phyloP scores from a whole-genome alignment of 2,888 invertebrate species.

The Calameuta pallipes region DNA sequence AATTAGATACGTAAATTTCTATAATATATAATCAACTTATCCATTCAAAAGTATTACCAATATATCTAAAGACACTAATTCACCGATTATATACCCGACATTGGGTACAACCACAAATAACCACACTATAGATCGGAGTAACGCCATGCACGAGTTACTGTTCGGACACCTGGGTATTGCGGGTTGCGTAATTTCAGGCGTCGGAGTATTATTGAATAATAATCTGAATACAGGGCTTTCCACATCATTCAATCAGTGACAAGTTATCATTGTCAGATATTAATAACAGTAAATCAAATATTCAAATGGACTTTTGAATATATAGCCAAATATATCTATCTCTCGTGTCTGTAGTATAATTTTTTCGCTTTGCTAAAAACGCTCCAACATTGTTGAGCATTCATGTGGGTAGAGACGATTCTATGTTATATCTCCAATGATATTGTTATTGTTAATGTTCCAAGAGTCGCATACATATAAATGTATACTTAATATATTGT shows the following conservation, averaged over 20 bases:
- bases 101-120: not conserved
- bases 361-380: too few species aligned
- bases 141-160: not conserved
- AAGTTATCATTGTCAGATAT: not conserved
- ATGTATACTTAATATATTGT: too few species aligned
- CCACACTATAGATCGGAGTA: not conserved
- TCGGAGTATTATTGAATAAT: not conserved
- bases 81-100: not conserved
- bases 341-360: too few species aligned
- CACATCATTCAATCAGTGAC: not conserved
- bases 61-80: not conserved
- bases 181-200: not conserved
- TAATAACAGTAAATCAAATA: not conserved
- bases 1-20: not conserved
- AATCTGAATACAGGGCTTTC: not conserved
- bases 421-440: too few species aligned
- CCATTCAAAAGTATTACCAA: not conserved
- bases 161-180: not conserved
- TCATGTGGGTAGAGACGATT: too few species aligned
- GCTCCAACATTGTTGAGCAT: too few species aligned
- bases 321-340: too few species aligned
- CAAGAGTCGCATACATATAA: too few species aligned
- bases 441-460: too few species aligned
- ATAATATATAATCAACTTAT: not conserved
- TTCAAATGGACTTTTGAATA: not conserved